A percentile compares a stretch with the other conserved stretches of the same genome.
Evolutionary conservation across 2,797 vertebrate species (phyloP).

Genomic region (Pangasius macronema): DNA sequence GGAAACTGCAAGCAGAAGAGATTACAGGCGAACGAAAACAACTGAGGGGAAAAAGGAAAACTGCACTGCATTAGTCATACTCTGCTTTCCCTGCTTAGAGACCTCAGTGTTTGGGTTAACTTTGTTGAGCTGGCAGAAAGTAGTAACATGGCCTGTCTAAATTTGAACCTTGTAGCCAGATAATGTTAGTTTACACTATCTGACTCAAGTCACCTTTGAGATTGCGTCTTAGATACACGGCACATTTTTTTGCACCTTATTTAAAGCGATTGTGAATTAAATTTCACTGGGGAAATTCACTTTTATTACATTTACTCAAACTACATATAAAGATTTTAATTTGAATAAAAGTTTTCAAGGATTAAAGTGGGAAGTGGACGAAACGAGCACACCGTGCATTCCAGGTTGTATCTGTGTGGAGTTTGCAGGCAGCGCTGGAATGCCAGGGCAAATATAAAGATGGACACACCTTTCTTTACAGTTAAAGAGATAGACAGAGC

Average conservation of each 20-base stretch:
- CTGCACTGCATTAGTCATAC: constrained; percentile 38
- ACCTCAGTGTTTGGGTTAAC: constrained; percentile 2
- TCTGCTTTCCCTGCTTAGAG: constrained; percentile 30
- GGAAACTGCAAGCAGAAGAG: constrained; percentile 12
- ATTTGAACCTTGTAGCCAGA: constrained; percentile 4
- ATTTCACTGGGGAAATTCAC: background rate
- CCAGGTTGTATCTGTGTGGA: background rate
- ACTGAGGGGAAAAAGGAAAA: constrained; percentile 29
- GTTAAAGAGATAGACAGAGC: background rate
- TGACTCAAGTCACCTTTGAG: background rate
- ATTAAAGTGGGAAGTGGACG: background rate
- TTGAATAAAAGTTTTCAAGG: background rate
- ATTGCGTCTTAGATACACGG: background rate
- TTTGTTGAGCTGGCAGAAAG: background rate
- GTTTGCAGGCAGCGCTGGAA: constrained; percentile 3
- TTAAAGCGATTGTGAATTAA: no score
- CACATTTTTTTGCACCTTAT: background rate
- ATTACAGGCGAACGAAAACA: background rate
- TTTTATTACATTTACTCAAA: background rate
- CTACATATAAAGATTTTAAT: background rate
- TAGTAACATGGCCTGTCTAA: background rate
- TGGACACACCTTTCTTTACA: constrained; percentile 24
- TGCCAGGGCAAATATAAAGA: constrained; percentile 15
- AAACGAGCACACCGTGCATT: background rate
- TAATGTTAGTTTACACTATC: background rate